Percentiles rank a stretch among this genome's conserved stretches.
phyloP scores from a whole-genome alignment of 2,888 invertebrate species.

The Zootermopsis nevadensis region DNA sequence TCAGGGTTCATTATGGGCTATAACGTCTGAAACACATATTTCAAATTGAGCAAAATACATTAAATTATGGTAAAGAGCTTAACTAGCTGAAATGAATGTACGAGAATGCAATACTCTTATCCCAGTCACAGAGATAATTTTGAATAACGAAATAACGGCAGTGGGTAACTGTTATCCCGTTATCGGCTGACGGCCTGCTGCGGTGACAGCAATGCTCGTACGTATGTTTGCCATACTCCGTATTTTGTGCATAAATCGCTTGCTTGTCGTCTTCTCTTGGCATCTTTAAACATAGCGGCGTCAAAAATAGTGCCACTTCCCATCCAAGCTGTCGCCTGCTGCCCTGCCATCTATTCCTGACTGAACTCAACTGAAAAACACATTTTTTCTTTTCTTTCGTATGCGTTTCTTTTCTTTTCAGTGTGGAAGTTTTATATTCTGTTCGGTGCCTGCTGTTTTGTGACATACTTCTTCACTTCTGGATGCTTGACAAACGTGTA shows the following conservation, averaged over 20 bases:
- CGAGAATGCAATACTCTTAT: constrained; percentile 6
- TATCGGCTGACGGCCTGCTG: background rate
- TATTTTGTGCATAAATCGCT: constrained; percentile 22
- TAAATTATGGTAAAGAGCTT: too few relatives aligned
- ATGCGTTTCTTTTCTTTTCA: constrained; percentile 35
- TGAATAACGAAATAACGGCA: constrained; percentile 19
- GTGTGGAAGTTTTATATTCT: constrained; percentile 39
- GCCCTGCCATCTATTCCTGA: constrained; percentile 51
- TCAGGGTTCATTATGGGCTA: too few relatives aligned
- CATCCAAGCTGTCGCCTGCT: constrained; percentile 45
- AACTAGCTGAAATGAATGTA: background rate
- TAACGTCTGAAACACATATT: too few relatives aligned
- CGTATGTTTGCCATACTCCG: background rate
- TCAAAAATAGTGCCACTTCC: constrained; percentile 64
- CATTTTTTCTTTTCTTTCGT: constrained; percentile 45
- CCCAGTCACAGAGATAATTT: constrained; percentile 19
- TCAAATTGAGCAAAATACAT: too few relatives aligned
- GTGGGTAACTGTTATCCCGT: constrained; percentile 17
- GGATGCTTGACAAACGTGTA: constrained; percentile 40
- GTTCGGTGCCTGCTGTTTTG: constrained; percentile 30
- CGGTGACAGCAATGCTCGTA: background rate
- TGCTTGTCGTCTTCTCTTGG: constrained; percentile 44
- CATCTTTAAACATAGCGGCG: constrained; percentile 56
- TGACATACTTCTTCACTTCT: constrained; percentile 34
- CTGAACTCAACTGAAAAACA: constrained; percentile 45